Evolutionary conservation across 2,888 invertebrate species (phyloP).

Genomic region (Erannis defoliaria): DNA sequence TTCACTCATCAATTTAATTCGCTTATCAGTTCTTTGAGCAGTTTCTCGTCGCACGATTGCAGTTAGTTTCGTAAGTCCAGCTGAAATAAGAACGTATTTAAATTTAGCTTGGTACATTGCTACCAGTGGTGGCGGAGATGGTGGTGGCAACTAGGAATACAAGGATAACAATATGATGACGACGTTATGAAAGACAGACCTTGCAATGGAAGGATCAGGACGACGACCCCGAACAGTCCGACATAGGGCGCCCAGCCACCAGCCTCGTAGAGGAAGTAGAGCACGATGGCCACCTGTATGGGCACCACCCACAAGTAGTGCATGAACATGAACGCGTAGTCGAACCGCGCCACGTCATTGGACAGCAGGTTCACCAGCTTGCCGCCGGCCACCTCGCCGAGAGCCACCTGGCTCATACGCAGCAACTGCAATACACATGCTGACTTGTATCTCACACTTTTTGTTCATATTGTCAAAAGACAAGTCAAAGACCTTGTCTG

Average conservation of each 20-base stretch:
- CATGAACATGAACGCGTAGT: constrained; percentile 89
- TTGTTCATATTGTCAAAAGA: too few species aligned
- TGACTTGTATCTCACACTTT: too few species aligned
- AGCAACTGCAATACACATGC: constrained; percentile 84
- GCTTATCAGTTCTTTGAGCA: constrained; percentile 92
- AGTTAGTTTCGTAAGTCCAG: constrained; percentile 71
- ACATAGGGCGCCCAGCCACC: constrained; percentile 76
- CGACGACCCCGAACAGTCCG: constrained; percentile 77
- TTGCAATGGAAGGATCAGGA: constrained; percentile 86
- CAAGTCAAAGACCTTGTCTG: too few species aligned
- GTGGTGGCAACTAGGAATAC: too few species aligned
- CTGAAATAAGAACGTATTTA: constrained; percentile 54
- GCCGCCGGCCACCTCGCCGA: constrained; percentile 90
- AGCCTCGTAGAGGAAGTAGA: constrained; percentile 69
- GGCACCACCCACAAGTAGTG: constrained; percentile 94
- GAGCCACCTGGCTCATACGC: constrained; percentile 89
- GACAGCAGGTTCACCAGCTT: constrained; percentile 94
- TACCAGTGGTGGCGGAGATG: too few species aligned
- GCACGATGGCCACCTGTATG: constrained; percentile 87
- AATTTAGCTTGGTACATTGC: too few species aligned
- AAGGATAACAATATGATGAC: not conserved
- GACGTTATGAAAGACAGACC: constrained; percentile 52
- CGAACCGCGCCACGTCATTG: constrained; percentile 94
- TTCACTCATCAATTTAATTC: constrained; percentile 95
- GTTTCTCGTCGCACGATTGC: constrained; percentile 81